Base-by-base conservation (phyloP, 2,797 vertebrate species). In the Chelidonichthys spinosus region DNA sequence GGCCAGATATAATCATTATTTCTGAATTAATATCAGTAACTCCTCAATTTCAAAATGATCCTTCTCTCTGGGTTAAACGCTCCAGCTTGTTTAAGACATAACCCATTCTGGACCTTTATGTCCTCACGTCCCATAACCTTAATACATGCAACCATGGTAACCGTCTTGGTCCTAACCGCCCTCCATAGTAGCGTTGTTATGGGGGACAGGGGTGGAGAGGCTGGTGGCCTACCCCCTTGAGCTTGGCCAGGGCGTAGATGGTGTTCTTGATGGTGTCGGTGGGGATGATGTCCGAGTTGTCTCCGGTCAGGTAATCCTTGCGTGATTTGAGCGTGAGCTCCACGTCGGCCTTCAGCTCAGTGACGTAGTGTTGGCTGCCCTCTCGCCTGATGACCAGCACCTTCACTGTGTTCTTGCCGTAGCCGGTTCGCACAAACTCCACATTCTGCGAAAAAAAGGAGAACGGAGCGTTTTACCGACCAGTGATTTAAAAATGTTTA, bases 231-330 rank as follows among this genome's bases (percentile, higher is more conserved):
- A 99, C 97, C 93, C 97, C 97, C 73, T 95, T 96, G 73, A 97
- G 74, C 88, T 98, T 98, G 61, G 97, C 97, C 90, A 99, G 66
- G 37, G 93, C 96, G 0, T 99, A 93, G 70, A 99, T 95, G 0
- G 95, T 98, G 91, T 99, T 99, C 90, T 99, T 99, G 53, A 98
- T 96, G 63, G 98, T 99, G 91, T 99, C 98, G 0, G 98, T 99
- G 42, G 98, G 97, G 85, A 99, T 97, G 89, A 99, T 95, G 76
- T 96, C 95, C 0, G 94, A 95, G 82, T 99, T 99, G 89, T 99
- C 96, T 74, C 96, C 97, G 0, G 64, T 56, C 10, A 97, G 66
- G 74, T 98, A 99, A 85, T 98, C 98, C 40, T 96, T 96, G 81
- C 87, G 90, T 18, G 95, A 90, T 54, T 92, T 95, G 81, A 99